Conservation (phyloP, 2,113 vertebrate genomes). For the Archilochus colubris region DNA sequence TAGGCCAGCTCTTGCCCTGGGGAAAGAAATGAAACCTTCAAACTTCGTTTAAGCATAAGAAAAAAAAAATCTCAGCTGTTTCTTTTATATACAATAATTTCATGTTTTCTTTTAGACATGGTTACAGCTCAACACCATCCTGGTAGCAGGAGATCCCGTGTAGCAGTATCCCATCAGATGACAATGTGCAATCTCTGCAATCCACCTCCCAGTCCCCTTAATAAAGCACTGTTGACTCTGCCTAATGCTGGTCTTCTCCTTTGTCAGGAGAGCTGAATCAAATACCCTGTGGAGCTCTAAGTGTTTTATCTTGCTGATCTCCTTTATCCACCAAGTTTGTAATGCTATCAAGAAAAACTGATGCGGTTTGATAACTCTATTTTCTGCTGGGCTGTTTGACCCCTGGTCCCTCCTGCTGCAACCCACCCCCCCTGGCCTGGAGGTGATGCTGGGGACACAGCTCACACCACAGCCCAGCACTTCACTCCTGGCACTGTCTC, state of each 20-base stretch:
- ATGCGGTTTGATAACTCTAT: not conserved
- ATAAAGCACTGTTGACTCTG: not conserved
- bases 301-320: not conserved
- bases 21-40: not conserved
- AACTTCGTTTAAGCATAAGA: not conserved
- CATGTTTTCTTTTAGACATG: not conserved
- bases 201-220: not conserved
- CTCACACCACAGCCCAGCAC: not conserved
- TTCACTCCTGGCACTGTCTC: not conserved
- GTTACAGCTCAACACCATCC: not conserved
- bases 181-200: not conserved
- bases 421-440: not conserved
- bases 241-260: not conserved
- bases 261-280: not conserved
- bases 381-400: not conserved
- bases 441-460: not conserved
- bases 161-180: not conserved
- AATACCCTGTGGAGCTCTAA: not conserved
- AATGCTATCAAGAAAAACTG: not conserved
- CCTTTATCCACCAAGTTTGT: slow-evolving; percentile 4
- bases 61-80: not conserved
- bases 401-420: not conserved
- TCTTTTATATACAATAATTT: not conserved
- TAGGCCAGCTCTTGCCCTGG: accelerated
- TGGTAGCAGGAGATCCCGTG: not conserved